These are phyloP conservation scores for Sussaba pulchella DNA, from an alignment of 2,888 invertebrate species.

Conservation along the genomic window DNA sequence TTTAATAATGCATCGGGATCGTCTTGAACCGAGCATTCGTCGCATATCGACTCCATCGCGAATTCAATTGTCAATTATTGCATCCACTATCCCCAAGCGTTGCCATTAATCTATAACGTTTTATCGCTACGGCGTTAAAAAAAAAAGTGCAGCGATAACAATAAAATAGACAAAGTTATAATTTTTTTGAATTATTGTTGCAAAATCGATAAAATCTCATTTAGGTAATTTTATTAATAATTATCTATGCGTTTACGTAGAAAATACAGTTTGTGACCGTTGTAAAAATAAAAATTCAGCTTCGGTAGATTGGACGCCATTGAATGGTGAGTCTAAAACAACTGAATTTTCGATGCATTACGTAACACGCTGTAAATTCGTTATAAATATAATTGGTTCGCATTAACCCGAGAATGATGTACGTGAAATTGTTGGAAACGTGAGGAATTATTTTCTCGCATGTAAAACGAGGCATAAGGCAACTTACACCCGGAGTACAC, in stretches of 20 bases:
- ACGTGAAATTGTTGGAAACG: not conserved
- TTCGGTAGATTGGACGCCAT: too few species aligned
- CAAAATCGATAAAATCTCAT: not conserved
- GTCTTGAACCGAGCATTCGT: slow-evolving; percentile 1
- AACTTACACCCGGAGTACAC: not conserved
- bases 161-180: not conserved
- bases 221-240: too few species aligned
- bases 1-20: slow-evolving; percentile 17
- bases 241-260: too few species aligned
- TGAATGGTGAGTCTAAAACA: too few species aligned
- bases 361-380: too few species aligned
- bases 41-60: slow-evolving; percentile 16
- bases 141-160: not conserved
- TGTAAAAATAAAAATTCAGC: too few species aligned
- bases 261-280: too few species aligned
- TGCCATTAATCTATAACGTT: not conserved
- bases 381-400: too few species aligned
- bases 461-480: not conserved
- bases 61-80: not conserved
- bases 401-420: not conserved
- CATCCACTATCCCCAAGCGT: not conserved
- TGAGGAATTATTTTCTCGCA: not conserved
- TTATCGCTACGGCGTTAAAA: not conserved
- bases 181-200: not conserved
- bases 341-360: too few species aligned